Evolutionary conservation across 2,113 vertebrate species (phyloP).

Genomic region (Gallinago jamesoni): DNA sequence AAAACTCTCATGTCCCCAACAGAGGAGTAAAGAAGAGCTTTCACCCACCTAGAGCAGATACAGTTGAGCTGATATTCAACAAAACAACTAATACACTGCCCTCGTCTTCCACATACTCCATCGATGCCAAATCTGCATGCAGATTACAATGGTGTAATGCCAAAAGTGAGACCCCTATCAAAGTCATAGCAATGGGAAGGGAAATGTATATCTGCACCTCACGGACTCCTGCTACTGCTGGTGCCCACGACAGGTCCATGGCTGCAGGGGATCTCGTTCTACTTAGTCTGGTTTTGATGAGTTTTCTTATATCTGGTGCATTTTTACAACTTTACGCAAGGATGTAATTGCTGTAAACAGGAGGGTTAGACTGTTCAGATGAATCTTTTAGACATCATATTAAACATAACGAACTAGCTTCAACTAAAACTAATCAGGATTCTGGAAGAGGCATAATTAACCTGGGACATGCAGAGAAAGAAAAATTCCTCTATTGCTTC

Average conservation of each 20-base stretch:
- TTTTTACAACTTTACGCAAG: not conserved
- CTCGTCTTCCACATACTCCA: rapidly evolving
- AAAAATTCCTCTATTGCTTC: not conserved
- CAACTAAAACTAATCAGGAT: not conserved
- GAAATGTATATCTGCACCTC: not conserved
- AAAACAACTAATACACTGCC: not conserved
- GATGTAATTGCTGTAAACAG: not conserved
- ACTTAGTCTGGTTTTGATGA: not conserved
- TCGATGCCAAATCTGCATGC: not conserved
- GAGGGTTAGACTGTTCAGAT: not conserved
- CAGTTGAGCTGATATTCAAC: not conserved
- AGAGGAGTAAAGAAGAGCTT: not conserved
- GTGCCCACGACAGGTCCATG: rapidly evolving
- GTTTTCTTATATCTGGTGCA: not conserved
- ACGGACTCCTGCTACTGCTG: not conserved
- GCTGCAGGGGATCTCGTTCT: not conserved
- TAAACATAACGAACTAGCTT: not conserved
- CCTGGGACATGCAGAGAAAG: not conserved
- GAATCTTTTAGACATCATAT: not conserved
- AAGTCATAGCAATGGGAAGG: not conserved
- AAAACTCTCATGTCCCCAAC: not conserved
- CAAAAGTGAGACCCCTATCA: not conserved
- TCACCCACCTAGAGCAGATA: not conserved
- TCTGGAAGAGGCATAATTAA: not conserved
- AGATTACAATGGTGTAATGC: not conserved